Evolutionary conservation across 2,888 invertebrate species (phyloP), one percentile per base, ranked within the genome.

Genomic region (Drosophila merina): DNA sequence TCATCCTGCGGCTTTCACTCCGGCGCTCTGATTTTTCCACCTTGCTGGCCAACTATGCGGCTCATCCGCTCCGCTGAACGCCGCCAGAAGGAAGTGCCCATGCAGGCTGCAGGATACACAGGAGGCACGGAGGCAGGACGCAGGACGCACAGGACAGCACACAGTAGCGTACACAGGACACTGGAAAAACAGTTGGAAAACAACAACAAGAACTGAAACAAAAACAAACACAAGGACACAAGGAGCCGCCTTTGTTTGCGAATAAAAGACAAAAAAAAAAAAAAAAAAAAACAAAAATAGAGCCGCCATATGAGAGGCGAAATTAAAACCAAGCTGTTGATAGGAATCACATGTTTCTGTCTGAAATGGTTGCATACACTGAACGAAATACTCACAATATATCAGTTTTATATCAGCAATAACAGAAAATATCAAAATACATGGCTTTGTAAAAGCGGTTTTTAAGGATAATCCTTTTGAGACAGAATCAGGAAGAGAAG

Each of bases 271-370:
- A 51, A 40, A n/a, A 38, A 20, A 8, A 50, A 40, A n/a, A 38
- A 20, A 8, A 50, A 10, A 45, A 8, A 12, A 59, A 31, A 26
- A 28, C 9, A 44, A 3, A 51, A 33, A 63, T 3, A 30, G 30
- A 51, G 4, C 5, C 36, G n/a, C n/a, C 36, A 42, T 30, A 14
- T 5, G 57, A 57, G 42, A 44, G 44, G 38, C 55, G 54, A 87
- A 76, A 70, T 77, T 78, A 70, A 83, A 83, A 87, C 85, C 86
- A 87, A 87, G 88, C 83, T 83, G 83, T 85, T 83, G 83, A 83
- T 83, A 70, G 86, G 88, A 85, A 87, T 83, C 83, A 83, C 82
- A 85, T 87, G 77, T 85, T 85, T 77, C 79, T 79, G 40, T 8
- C 40, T 33, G 33, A 20, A 20, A 20, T 20, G 20, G 33, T 33